Evolutionary conservation across 2,797 vertebrate species (phyloP), one percentile per base, ranked within the genome.

Genomic region (Pristis pectinata): DNA sequence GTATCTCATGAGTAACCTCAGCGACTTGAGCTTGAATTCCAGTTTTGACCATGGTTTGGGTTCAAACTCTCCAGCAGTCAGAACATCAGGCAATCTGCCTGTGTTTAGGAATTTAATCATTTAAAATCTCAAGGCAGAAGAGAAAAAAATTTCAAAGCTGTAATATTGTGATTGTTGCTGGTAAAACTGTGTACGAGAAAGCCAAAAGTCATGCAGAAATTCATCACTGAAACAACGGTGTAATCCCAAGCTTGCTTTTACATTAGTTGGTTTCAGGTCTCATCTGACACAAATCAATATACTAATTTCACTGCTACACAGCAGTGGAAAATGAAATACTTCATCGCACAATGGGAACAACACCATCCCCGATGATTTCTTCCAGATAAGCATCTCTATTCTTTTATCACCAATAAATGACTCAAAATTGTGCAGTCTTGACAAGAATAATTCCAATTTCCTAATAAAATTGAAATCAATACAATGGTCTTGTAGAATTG

Each of bases 381-480:
- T 27, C 91, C 95, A 96, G 95, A 79, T 95, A 59, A 3, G 95
- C 0, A 95, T 95, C 94, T 96, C 95, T 95, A 95, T 53, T 49
- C 70, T 70, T 92, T 94, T 95, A 94, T 93, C 64, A 70, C 94
- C 19, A 76, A 59, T 95, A 96, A 96, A 95, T 49, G 95, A 96
- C 95, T 96, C 30, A 53, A 93, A 53, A 95, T 95, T 95, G 94
- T 95, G 70, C 89, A 94, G 34, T 41, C 92, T 94, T 96, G 95
- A 95, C 95, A 96, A 96, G 89, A 72, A 94, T 76, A 37, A 95
- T 96, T 96, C 95, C 96, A 96, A 96, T 97, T 96, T 96, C 95
- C 93, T 95, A 82, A 93, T 82, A 95, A 80, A 96, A 96, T 94
- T 94, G 95, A 94, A 96, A 95, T 95, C 96, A 95, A 95, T 95